Evolutionary conservation across 2,888 invertebrate genomes (phyloP), one percentile per base, ranked within the genome.

Genomic region (Cheiracanthium punctorium): DNA sequence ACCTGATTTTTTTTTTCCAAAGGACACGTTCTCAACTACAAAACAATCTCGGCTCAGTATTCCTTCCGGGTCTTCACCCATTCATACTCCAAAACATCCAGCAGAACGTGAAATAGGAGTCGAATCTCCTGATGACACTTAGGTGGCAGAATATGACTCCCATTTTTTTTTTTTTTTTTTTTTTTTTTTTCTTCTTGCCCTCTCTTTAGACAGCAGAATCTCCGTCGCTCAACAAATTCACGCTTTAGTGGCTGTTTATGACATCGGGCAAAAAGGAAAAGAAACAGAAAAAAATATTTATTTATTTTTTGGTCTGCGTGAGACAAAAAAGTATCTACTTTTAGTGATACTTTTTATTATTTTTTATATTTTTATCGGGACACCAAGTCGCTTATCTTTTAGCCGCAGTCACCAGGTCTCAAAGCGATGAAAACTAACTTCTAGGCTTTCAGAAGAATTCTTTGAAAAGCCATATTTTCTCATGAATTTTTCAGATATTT

Each of bases 171-270:
- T n/a, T n/a, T n/a, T n/a, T 24, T 58, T 58, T 58, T 58, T 58
- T 24, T 58, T 58, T 58, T 58, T 58, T 17, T 24, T 12, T 4
- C 24, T 4, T 1, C 17, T 7, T 24, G 58, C 24, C 58, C 17
- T 58, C 4, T 58, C 58, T 1, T 7, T n/a, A 2, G 1, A n/a
- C 12, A 24, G 58, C 12, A 58, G 24, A 58, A 58, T 24, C 58
- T 24, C 58, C 71, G 82, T 82, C 82, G 70, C 64, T 82, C 82
- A 82, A 82, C 82, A 82, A 71, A 82, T 82, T 82, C 70, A 76
- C 82, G 76, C 82, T 76, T 82, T 82, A 64, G 70, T 82, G 64
- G 71, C 70, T 76, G 58, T 76, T 41, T 58, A 24, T 24, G 58
- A 12, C 4, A 58, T 58, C 43, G 43, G 14, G 43, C 5, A 48